A percentile compares a stretch with the other conserved stretches of the same genome.
Conservation (phyloP, 1,140 invertebrate genomes). For the Drosophila tristis region DNA sequence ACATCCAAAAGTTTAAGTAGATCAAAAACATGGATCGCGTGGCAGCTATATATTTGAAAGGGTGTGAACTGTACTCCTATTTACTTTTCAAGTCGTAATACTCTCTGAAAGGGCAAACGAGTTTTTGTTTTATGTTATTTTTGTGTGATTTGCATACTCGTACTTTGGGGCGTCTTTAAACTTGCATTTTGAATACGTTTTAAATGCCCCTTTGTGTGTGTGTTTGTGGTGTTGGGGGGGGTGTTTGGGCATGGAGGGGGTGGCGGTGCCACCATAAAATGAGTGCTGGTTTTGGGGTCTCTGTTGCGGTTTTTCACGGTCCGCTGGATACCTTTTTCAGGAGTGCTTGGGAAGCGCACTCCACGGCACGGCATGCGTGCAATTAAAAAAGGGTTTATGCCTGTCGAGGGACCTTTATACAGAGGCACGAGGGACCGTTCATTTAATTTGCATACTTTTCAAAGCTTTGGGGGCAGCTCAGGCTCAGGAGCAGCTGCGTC, state of each 20-base stretch:
- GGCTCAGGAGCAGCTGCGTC: constrained; percentile 26
- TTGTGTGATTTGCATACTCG: constrained; percentile 73
- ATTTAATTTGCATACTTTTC: constrained; percentile 72
- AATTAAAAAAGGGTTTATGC: constrained; percentile 65
- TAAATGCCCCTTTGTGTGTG: constrained; percentile 62
- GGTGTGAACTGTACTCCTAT: constrained; percentile 19
- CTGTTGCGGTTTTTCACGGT: constrained; percentile 47
- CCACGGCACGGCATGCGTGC: constrained; percentile 50
- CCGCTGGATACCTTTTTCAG: constrained; percentile 37
- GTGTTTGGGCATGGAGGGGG: neutral
- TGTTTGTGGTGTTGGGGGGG: neutral
- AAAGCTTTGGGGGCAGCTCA: neutral
- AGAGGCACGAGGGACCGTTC: constrained; percentile 3
- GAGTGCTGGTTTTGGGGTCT: constrained; percentile 30
- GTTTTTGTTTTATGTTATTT: constrained; percentile 65
- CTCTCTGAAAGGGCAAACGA: too few relatives aligned
- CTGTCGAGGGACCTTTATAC: constrained; percentile 8
- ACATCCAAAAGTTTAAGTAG: too few relatives aligned
- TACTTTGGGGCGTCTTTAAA: constrained; percentile 76
- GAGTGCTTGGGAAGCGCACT: constrained; percentile 14
- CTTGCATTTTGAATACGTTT: constrained; percentile 77
- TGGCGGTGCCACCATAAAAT: constrained; percentile 26
- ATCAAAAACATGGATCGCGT: too few relatives aligned
- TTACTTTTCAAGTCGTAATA: neutral
- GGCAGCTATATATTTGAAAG: too few relatives aligned